These are phyloP conservation scores for Cercopithecus petaurista DNA, from an alignment of 2,797 vertebrate genomes.

Conservation along the genomic window DNA sequence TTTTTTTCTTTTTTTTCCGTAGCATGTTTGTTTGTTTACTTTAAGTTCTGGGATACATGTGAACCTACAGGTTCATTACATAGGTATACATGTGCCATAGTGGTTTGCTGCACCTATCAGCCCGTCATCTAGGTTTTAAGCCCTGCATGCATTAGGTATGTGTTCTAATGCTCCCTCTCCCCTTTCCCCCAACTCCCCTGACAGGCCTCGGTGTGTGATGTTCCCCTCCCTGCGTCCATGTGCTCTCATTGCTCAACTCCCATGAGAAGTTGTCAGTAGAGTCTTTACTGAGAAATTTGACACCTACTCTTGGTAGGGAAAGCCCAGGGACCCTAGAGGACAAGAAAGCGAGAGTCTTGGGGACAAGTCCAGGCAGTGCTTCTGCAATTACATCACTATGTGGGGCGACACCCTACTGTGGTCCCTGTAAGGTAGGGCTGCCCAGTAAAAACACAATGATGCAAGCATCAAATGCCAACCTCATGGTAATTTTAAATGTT, in stretches of 20 bases:
- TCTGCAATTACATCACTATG: neutral
- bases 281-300: conserved; percentile 22
- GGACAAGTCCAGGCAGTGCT: neutral
- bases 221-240: neutral
- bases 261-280: neutral
- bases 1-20: too few species aligned
- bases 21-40: too few species aligned
- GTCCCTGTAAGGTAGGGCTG: neutral
- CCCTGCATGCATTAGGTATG: too few species aligned
- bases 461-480: too few species aligned
- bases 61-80: too few species aligned
- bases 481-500: neutral
- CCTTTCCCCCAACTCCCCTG: too few species aligned
- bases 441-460: accelerated
- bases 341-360: neutral
- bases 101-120: neutral
- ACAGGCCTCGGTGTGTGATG: neutral
- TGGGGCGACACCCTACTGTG: neutral
- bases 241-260: neutral
- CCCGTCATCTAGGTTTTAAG: neutral
- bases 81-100: neutral
- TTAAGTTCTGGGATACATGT: too few species aligned
- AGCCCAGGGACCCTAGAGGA: neutral
- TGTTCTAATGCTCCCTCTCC: too few species aligned
- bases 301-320: neutral